Evolutionary conservation across 2,888 invertebrate species (phyloP).

Genomic region (Polyommatus iphigenia): DNA sequence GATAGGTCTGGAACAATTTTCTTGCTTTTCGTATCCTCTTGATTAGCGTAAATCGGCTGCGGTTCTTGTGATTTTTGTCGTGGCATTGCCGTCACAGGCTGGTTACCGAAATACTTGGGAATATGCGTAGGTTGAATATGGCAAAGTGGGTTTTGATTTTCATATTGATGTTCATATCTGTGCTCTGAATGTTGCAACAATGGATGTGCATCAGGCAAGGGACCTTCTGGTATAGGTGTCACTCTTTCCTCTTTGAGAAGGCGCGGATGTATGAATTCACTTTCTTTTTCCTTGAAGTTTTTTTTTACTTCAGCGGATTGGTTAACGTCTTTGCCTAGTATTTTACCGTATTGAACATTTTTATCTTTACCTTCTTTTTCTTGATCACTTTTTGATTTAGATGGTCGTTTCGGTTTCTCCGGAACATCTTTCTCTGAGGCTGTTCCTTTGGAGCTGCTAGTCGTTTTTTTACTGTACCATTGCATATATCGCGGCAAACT

Average conservation of each 20-base stretch:
- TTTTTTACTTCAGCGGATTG: conserved; percentile 74
- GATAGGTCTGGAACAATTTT: conserved; percentile 58
- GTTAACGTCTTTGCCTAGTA: conserved; percentile 66
- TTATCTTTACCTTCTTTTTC: conserved; percentile 57
- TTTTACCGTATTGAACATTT: conserved; percentile 67
- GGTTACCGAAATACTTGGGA: conserved; percentile 81
- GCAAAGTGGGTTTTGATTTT: conserved; percentile 75
- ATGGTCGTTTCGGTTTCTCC: conserved; percentile 70
- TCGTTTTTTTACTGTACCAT: conserved; percentile 85
- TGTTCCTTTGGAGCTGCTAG: conserved; percentile 59
- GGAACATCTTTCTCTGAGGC: conserved; percentile 69
- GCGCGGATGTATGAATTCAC: conserved; percentile 75
- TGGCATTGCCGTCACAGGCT: conserved; percentile 66
- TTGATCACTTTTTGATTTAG: conserved; percentile 62
- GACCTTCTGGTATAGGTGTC: conserved; percentile 71
- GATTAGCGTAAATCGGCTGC: conserved; percentile 75
- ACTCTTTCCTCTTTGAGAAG: conserved; percentile 74
- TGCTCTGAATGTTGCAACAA: conserved; percentile 89
- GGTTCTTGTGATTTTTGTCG: conserved; percentile 58
- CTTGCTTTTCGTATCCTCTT: conserved; percentile 64
- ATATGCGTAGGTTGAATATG: conserved; percentile 81
- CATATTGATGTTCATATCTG: conserved; percentile 84
- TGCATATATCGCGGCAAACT: conserved; percentile 87
- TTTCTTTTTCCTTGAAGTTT: conserved; percentile 80
- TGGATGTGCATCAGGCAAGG: conserved; percentile 81